These are phyloP conservation scores for Eonycteris spelaea DNA, from an alignment of 2,113 vertebrate species.

Conservation along the genomic window DNA sequence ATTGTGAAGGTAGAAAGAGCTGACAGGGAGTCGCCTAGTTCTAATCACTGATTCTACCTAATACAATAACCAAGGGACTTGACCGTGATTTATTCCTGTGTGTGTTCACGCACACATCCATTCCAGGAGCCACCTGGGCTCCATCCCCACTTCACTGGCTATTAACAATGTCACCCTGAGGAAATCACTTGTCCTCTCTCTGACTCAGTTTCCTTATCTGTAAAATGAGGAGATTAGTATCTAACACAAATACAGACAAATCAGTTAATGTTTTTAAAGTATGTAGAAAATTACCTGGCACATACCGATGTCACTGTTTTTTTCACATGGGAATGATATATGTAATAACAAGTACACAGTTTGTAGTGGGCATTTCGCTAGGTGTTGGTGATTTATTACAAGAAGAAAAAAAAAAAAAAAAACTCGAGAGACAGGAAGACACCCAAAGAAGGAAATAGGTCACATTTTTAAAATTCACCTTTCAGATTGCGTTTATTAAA, in stretches of 20 bases:
- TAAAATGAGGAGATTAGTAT: not conserved
- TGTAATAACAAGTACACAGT: not conserved
- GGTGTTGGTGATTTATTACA: not conserved
- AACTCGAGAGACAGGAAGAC: not conserved
- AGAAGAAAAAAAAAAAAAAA: not conserved
- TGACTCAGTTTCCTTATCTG: not conserved
- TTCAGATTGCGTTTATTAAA: not conserved
- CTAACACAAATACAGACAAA: not conserved
- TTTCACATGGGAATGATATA: not conserved
- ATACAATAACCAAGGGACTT: accelerated
- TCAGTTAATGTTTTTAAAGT: not conserved
- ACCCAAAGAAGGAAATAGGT: not conserved
- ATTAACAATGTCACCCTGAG: not conserved
- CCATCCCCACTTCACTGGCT: not conserved
- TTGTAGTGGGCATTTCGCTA: not conserved
- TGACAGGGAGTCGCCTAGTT: not conserved
- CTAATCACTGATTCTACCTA: not conserved
- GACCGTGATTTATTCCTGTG: not conserved
- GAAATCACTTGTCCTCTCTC: not conserved
- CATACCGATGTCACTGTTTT: not conserved
- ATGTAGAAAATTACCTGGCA: not conserved
- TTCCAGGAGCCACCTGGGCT: not conserved
- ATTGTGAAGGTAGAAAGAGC: not conserved
- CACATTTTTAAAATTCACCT: not conserved
- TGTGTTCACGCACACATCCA: accelerated